A percentile compares a stretch with the other conserved stretches of the same genome.
These are phyloP conservation scores for Poecilia wingei DNA, from an alignment of 2,797 vertebrate species.

Conservation along the genomic window DNA sequence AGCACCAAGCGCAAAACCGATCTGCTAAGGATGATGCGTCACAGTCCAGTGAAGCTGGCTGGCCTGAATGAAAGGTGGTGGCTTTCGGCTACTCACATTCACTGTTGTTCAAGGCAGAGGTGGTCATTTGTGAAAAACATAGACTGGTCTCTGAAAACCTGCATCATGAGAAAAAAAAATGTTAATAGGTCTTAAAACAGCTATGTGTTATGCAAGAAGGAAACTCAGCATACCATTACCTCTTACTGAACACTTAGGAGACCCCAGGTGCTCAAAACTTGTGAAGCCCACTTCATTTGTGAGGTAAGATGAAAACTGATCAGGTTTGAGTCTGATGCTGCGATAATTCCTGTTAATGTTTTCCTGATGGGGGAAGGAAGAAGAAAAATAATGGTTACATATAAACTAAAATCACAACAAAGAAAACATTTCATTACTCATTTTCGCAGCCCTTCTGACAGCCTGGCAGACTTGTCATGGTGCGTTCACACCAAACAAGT, in stretches of 20 bases:
- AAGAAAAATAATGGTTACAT: background rate
- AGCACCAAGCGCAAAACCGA: slow-evolving; percentile 22
- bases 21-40: slow-evolving; percentile 33
- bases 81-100: slow-evolving; percentile 64
- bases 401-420: background rate
- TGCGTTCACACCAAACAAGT: background rate
- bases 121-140: slow-evolving; percentile 88
- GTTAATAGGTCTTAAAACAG: background rate
- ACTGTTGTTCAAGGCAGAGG: slow-evolving; percentile 62
- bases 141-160: slow-evolving; percentile 93
- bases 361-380: slow-evolving; percentile 76
- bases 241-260: slow-evolving; percentile 84
- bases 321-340: slow-evolving; percentile 87
- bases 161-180: background rate
- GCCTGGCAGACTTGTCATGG: background rate
- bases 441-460: background rate
- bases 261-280: slow-evolving; percentile 87
- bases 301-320: slow-evolving; percentile 89
- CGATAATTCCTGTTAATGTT: slow-evolving; percentile 86
- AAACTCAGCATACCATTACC: slow-evolving; percentile 71
- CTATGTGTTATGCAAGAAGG: background rate
- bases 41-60: slow-evolving; percentile 53
- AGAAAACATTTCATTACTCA: background rate
- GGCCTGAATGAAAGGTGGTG: slow-evolving; percentile 35
- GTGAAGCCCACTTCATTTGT: slow-evolving; percentile 89